These are phyloP conservation scores for Piscicola geometra DNA, from an alignment of 2,888 invertebrate species.

Conservation along the genomic window DNA sequence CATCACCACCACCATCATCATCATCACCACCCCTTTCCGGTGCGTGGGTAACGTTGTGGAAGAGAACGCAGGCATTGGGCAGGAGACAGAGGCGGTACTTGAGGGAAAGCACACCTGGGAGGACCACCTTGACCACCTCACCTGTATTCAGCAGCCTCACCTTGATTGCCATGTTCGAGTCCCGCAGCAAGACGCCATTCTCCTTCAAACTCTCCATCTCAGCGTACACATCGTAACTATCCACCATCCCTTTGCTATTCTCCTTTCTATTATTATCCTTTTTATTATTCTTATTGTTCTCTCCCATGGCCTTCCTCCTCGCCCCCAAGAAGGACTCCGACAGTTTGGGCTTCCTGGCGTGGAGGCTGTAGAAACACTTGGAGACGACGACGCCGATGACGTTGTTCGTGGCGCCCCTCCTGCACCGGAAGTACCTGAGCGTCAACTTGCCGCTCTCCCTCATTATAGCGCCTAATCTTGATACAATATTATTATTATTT, in stretches of 20 bases:
- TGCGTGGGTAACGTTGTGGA: neutral
- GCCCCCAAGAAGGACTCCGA: too few species aligned
- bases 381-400: neutral
- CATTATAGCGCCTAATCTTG: too few species aligned
- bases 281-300: neutral
- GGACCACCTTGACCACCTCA: neutral
- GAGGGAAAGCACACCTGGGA: neutral
- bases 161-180: neutral
- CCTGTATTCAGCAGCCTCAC: constrained; percentile 1
- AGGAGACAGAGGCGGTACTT: neutral
- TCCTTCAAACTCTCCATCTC: neutral
- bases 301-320: too few species aligned
- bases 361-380: neutral
- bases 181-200: neutral
- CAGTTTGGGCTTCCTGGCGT: neutral
- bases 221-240: neutral
- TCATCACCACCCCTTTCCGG: too few species aligned
- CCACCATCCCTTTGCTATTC: neutral
- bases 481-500: neutral
- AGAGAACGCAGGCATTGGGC: neutral
- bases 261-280: neutral
- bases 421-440: neutral
- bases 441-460: neutral
- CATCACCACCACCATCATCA: neutral
- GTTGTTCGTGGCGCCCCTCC: neutral